These are phyloP conservation scores for Eumeta japonica DNA, from an alignment of 1,140 invertebrate genomes.

Conservation along the genomic window DNA sequence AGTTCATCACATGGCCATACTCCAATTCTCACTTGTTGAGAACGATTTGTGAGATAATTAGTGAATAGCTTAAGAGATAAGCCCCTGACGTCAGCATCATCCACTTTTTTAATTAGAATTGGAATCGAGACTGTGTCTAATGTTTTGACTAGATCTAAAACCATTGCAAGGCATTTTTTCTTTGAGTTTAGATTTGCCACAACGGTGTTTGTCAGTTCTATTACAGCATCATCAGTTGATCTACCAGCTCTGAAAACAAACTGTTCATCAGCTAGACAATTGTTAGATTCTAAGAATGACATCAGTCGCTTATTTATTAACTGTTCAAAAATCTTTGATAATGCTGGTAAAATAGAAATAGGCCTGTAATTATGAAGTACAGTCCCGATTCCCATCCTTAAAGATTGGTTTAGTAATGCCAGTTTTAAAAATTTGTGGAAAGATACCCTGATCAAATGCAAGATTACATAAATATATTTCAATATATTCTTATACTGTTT, in stretches of 20 bases:
- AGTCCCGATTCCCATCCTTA: neutral
- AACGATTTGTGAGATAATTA: no score
- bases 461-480: no score
- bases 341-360: neutral
- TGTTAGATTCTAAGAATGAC: neutral
- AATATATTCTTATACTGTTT: no score
- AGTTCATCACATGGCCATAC: no score
- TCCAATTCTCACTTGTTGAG: no score
- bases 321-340: neutral
- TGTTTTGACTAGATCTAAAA: slow-evolving; percentile 6
- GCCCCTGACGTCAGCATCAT: slow-evolving; percentile 4
- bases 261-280: neutral
- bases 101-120: slow-evolving; percentile 5
- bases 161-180: slow-evolving; percentile 1
- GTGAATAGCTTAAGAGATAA: no score
- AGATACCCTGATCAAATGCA: no score
- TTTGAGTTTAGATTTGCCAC: neutral
- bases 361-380: neutral
- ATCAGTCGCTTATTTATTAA: neutral
- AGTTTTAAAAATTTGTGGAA: neutral
- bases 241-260: slow-evolving; percentile 3
- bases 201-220: neutral
- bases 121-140: slow-evolving; percentile 8
- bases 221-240: slow-evolving; percentile 5
- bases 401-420: neutral